Conservation (phyloP, 2,888 invertebrate species). For the Macaria notata region DNA sequence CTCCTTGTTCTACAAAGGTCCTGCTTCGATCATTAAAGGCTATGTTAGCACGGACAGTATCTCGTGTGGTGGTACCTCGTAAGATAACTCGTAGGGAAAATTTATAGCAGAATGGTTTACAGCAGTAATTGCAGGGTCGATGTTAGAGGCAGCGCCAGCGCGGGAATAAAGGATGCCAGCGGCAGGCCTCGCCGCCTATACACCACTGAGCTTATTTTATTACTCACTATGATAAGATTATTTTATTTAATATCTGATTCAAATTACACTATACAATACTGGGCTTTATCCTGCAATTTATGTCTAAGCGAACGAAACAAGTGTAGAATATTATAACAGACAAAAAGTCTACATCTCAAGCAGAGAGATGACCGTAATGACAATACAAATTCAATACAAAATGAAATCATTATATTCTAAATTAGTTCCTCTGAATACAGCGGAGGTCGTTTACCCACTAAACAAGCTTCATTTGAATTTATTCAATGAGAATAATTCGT, state of each 20-base stretch:
- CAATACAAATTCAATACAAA: not conserved
- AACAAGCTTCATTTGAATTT: constrained; percentile 13
- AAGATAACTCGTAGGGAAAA: constrained; percentile 16
- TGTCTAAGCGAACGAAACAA: too few relatives aligned
- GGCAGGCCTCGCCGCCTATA: constrained; percentile 4
- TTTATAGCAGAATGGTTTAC: constrained; percentile 15
- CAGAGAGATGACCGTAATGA: constrained; percentile 1
- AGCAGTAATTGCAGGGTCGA: constrained; percentile 13
- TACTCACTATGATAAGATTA: not conserved
- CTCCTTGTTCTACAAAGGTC: constrained; percentile 16
- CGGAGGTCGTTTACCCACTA: constrained; percentile 16
- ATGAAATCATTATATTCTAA: constrained; percentile 3
- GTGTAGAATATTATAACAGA: not conserved
- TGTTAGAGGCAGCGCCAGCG: constrained; percentile 4
- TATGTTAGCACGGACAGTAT: constrained; percentile 13
- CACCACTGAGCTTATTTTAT: constrained; percentile 1
- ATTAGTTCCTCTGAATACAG: constrained; percentile 5
- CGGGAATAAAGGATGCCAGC: constrained; percentile 15
- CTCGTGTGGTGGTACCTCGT: constrained; percentile 9
- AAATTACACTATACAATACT: too few relatives aligned
- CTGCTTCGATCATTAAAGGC: constrained; percentile 14
- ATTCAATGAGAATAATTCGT: constrained; percentile 12
- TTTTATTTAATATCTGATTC: not conserved
- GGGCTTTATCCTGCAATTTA: too few relatives aligned
- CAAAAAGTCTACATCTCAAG: not conserved